Conservation (phyloP, 2,888 invertebrate genomes). For the Eilema caniola region DNA sequence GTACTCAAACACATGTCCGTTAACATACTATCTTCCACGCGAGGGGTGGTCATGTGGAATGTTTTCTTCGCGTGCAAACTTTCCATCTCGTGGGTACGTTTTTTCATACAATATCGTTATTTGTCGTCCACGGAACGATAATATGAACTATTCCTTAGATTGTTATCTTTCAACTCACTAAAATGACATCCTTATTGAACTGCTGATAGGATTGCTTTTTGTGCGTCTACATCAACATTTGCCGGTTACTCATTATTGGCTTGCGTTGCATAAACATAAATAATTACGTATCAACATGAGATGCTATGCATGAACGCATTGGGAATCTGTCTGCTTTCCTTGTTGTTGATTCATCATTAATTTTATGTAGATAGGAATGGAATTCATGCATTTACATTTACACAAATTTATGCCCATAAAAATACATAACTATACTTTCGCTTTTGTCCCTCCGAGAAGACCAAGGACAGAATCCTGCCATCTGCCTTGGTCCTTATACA, state of each 20-base stretch:
- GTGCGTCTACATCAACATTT: slow-evolving; percentile 20
- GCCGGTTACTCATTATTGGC: slow-evolving; percentile 31
- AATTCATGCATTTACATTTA: slow-evolving; percentile 14
- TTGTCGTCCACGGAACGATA: slow-evolving; percentile 41
- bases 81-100: slow-evolving; percentile 75
- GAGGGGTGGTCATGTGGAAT: slow-evolving; percentile 64
- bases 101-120: slow-evolving; percentile 53
- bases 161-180: slow-evolving; percentile 2
- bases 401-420: background rate
- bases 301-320: slow-evolving; percentile 57
- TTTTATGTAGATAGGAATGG: slow-evolving; percentile 37
- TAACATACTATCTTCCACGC: slow-evolving; percentile 60
- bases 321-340: slow-evolving; percentile 63
- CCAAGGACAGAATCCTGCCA: background rate
- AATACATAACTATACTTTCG: background rate
- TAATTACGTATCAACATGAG: slow-evolving; percentile 41
- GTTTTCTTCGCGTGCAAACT: slow-evolving; percentile 71
- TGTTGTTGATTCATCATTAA: slow-evolving; percentile 29
- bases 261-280: slow-evolving; percentile 45
- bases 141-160: slow-evolving; percentile 37
- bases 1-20: slow-evolving; percentile 28
- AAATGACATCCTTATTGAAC: background rate
- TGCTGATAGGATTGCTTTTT: slow-evolving; percentile 3
- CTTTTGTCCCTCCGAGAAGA: background rate
- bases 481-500: background rate